Conservation (phyloP, 2,888 invertebrate species). For the Nezara viridula region DNA sequence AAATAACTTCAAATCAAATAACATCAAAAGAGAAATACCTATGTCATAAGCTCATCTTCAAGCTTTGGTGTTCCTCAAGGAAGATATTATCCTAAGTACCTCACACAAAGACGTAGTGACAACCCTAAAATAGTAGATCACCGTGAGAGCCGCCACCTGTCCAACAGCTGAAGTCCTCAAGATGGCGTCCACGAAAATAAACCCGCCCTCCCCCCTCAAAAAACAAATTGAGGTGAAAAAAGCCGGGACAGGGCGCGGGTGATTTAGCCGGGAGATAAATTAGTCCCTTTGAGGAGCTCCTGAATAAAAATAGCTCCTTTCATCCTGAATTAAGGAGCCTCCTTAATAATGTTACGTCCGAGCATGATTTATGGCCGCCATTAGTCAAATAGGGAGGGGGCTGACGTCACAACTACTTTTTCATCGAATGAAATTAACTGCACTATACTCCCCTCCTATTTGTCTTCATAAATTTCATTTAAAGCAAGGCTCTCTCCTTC, state of each 20-base stretch:
- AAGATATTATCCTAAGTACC: neutral
- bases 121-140: neutral
- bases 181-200: constrained; percentile 20
- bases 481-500: constrained; percentile 44
- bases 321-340: constrained; percentile 58
- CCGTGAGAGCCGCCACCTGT: constrained; percentile 32
- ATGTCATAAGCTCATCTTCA: neutral
- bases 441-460: constrained; percentile 56
- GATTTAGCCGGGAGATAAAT: constrained; percentile 55
- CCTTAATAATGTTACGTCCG: constrained; percentile 59
- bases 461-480: constrained; percentile 59
- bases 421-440: constrained; percentile 59
- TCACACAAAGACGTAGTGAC: neutral
- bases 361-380: constrained; percentile 54
- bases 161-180: constrained; percentile 12
- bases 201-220: neutral
- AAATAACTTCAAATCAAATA: no score
- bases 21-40: no score
- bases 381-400: constrained; percentile 51
- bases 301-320: constrained; percentile 60
- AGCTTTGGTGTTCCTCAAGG: neutral
- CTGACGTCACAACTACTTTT: constrained; percentile 60
- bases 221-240: constrained; percentile 60
- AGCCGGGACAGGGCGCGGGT: constrained; percentile 54
- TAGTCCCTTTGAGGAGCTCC: constrained; percentile 53